Evolutionary conservation across 1,140 invertebrate genomes (phyloP).

Genomic region (Globodera rostochiensis): DNA sequence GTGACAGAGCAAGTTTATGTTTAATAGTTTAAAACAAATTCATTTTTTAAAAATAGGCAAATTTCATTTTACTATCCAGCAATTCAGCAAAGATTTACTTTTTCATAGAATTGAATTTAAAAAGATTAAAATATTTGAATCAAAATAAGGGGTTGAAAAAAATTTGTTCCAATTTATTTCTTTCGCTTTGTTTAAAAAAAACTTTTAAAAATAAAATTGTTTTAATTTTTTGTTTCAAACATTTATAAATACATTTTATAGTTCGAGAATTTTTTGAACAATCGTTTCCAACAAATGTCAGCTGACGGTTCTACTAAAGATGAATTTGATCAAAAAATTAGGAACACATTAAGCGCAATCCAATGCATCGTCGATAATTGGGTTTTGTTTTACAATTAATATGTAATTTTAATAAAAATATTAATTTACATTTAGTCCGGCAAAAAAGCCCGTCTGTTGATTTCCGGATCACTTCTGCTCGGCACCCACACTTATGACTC

Average conservation of each 20-base stretch:
- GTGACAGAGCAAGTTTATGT: neutral
- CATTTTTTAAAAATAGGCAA: too few species aligned
- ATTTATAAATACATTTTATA: neutral
- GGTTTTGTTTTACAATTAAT: neutral
- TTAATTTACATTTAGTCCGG: neutral
- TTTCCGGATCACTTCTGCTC: neutral
- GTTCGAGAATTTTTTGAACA: neutral
- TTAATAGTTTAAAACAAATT: too few species aligned
- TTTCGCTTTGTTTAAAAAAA: too few species aligned
- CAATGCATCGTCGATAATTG: neutral
- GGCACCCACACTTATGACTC: neutral
- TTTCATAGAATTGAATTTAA: too few species aligned
- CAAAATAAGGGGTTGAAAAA: too few species aligned
- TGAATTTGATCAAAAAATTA: neutral
- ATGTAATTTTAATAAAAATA: too few species aligned
- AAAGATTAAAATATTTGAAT: too few species aligned
- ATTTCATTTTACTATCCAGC: too few species aligned
- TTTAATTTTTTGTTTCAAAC: too few species aligned
- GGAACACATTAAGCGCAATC: neutral
- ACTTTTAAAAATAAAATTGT: too few species aligned
- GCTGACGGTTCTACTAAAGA: neutral
- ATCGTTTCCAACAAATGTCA: neutral
- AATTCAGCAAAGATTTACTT: too few species aligned
- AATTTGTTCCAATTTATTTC: too few species aligned
- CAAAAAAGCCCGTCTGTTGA: neutral